These are phyloP conservation scores for Apostichopus leukothele DNA, from an alignment of 53 echinoderm and acorn worm genomes.

Conservation along the genomic window DNA sequence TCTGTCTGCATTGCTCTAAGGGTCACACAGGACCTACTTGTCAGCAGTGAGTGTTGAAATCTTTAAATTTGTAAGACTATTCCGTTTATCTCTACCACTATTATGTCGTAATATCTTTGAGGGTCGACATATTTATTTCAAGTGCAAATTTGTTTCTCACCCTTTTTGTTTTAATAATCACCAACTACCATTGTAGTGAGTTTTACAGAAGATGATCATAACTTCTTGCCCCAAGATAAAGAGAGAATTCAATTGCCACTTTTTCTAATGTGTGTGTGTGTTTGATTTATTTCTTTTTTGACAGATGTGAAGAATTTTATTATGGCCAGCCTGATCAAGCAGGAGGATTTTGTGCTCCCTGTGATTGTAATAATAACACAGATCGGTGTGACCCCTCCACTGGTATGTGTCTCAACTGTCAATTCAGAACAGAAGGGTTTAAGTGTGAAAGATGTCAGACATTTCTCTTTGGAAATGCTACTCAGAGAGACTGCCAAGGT, in stretches of 20 bases:
- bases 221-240: no score
- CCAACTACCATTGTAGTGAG: no score
- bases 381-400: conserved; percentile 65
- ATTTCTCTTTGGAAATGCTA: conserved; percentile 76
- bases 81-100: not conserved
- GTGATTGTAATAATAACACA: conserved; percentile 83
- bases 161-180: no score
- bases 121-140: no score
- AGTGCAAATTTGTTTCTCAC: no score
- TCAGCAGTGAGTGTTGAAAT: conserved; percentile 57
- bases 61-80: not conserved
- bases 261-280: not conserved
- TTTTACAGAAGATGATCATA: no score
- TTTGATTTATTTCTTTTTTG: not conserved
- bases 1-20: conserved; percentile 64
- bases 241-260: no score
- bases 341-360: conserved; percentile 75
- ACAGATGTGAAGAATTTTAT: conserved; percentile 77
- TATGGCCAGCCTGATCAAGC: conserved; percentile 68
- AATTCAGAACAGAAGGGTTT: conserved; percentile 74
- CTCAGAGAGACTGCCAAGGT: conserved; percentile 80
- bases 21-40: conserved; percentile 83
- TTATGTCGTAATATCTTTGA: no score
- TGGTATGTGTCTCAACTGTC: conserved; percentile 79
- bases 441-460: conserved; percentile 85